phyloP scores from a whole-genome alignment of 1,140 invertebrate genomes.

The Drosophila biarmipes region DNA sequence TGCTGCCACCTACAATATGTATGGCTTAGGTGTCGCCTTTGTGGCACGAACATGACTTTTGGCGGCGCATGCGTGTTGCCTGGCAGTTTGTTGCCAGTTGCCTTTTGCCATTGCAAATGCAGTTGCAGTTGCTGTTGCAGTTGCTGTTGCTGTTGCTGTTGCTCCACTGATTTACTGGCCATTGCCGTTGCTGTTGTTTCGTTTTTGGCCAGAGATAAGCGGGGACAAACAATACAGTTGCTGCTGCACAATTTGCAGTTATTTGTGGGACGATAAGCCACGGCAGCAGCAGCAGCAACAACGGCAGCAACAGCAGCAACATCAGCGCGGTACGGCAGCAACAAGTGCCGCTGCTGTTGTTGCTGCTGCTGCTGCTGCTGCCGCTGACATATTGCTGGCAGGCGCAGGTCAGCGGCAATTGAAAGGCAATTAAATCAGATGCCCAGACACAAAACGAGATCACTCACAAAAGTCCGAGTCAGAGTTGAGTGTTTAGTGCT shows the following conservation, averaged over 20 bases:
- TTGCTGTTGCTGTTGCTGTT: slow-evolving; percentile 54
- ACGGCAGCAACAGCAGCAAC: slow-evolving; percentile 23
- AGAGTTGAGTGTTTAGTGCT: slow-evolving; percentile 13
- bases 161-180: slow-evolving; percentile 68
- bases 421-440: slow-evolving; percentile 77
- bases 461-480: slow-evolving; percentile 31
- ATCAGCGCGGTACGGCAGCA: slow-evolving; percentile 12
- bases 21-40: slow-evolving; percentile 77
- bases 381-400: slow-evolving; percentile 59
- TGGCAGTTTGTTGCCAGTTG: slow-evolving; percentile 77
- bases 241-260: slow-evolving; percentile 77
- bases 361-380: slow-evolving; percentile 37
- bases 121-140: slow-evolving; percentile 45
- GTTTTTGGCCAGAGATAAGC: slow-evolving; percentile 57
- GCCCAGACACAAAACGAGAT: slow-evolving; percentile 48
- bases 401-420: slow-evolving; percentile 64
- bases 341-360: slow-evolving; percentile 56
- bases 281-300: slow-evolving; percentile 24
- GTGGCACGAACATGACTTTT: slow-evolving; percentile 82
- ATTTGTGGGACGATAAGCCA: slow-evolving; percentile 67
- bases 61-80: slow-evolving; percentile 80
- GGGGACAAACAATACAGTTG: slow-evolving; percentile 74
- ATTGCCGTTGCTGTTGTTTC: slow-evolving; percentile 41
- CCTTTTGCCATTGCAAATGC: slow-evolving; percentile 43
- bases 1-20: slow-evolving; percentile 80